These are phyloP conservation scores for Amorpha juglandis DNA, from an alignment of 2,888 invertebrate genomes.

Conservation along the genomic window DNA sequence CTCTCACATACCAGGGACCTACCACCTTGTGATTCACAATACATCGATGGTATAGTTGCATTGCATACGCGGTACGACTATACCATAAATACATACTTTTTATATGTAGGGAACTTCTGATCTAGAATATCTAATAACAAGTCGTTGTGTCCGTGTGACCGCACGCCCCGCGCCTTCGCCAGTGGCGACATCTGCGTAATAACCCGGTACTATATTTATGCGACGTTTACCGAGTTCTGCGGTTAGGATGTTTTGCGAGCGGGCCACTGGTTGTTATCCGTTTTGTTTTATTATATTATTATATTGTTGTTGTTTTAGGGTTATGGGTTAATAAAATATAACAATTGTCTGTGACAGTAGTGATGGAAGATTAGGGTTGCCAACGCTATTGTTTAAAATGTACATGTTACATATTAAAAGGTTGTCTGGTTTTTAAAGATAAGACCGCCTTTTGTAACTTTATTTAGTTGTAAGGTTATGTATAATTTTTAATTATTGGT, in stretches of 20 bases:
- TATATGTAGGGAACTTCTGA: too few species aligned
- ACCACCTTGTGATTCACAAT: too few species aligned
- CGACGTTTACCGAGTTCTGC: slow-evolving; percentile 21
- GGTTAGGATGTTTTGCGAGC: slow-evolving; percentile 8
- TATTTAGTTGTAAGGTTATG: too few species aligned
- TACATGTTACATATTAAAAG: too few species aligned
- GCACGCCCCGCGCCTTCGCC: not conserved
- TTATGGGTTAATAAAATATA: not conserved
- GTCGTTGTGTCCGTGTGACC: slow-evolving; percentile 12
- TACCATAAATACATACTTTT: too few species aligned
- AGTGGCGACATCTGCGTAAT: slow-evolving; percentile 17
- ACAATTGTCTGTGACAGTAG: not conserved
- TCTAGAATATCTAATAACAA: slow-evolving; percentile 8
- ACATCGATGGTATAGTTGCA: too few species aligned
- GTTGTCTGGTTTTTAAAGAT: too few species aligned
- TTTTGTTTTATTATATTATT: slow-evolving; percentile 23
- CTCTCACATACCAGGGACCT: too few species aligned
- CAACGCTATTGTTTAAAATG: too few species aligned
- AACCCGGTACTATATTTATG: slow-evolving; percentile 4
- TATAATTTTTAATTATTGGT: too few species aligned
- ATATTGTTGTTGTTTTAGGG: not conserved
- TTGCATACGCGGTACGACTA: too few species aligned
- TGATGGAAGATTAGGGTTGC: not conserved
- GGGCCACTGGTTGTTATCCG: not conserved
- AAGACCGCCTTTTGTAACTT: too few species aligned